A percentile compares a stretch with the other conserved stretches of the same genome.
phyloP scores from a whole-genome alignment of 2,888 invertebrate species.

The Pyrocoelia pectoralis region DNA sequence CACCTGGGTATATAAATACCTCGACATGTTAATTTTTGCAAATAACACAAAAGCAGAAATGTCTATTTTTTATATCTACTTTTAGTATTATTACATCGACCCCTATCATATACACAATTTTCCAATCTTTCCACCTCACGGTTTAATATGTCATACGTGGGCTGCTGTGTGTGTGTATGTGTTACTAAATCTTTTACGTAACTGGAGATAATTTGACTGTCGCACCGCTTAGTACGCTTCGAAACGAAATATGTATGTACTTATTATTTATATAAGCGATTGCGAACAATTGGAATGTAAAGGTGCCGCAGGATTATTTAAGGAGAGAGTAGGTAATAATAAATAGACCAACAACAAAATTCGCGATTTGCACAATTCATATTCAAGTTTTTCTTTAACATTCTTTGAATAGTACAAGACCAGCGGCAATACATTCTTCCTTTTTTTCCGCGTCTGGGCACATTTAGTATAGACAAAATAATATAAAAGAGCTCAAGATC shows the following conservation, averaged over 20 bases:
- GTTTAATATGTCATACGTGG: neutral
- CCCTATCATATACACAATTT: neutral
- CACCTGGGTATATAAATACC: constrained; percentile 31
- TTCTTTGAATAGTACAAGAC: constrained; percentile 30
- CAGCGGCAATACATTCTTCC: constrained; percentile 27
- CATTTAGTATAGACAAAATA: constrained; percentile 41
- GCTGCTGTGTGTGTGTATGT: neutral
- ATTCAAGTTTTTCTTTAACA: constrained; percentile 30
- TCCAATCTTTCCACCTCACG: constrained; percentile 1
- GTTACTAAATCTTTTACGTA: neutral
- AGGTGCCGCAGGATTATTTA: no score
- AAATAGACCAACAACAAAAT: neutral
- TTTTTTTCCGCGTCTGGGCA: constrained; percentile 42
- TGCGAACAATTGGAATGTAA: no score
- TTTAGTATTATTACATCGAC: constrained; percentile 42
- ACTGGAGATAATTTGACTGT: neutral
- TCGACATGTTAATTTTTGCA: constrained; percentile 24
- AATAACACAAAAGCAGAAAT: constrained; percentile 7
- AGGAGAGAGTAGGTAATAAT: no score
- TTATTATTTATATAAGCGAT: no score
- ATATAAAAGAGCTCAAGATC: constrained; percentile 43
- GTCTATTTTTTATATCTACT: constrained; percentile 39
- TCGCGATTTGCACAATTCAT: constrained; percentile 22
- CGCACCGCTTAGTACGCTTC: neutral
- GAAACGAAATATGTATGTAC: no score